Conservation (phyloP, 2,797 vertebrate genomes). For the Xiphorhynchus erythropygius region DNA sequence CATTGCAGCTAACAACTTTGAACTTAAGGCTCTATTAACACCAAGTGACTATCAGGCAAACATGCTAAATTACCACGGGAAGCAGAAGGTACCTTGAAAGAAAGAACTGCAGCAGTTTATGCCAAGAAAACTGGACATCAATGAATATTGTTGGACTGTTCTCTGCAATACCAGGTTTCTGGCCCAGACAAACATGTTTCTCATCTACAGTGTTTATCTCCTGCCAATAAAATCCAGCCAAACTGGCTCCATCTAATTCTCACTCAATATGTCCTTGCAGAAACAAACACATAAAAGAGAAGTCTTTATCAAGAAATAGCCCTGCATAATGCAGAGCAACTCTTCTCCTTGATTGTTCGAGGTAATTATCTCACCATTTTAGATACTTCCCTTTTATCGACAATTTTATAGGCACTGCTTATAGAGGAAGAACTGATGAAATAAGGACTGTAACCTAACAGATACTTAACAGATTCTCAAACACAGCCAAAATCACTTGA, state of each 20-base stretch:
- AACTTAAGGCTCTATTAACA: not conserved
- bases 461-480: not conserved
- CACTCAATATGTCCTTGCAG: slow-evolving; percentile 49
- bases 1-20: not conserved
- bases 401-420: not conserved
- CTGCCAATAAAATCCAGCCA: slow-evolving; percentile 55
- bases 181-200: slow-evolving; percentile 25
- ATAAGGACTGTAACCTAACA: not conserved
- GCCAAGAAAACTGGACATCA: slow-evolving; percentile 14
- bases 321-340: not conserved
- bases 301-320: slow-evolving; percentile 27
- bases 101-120: not conserved
- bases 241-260: slow-evolving; percentile 53
- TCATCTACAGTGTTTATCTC: slow-evolving; percentile 33
- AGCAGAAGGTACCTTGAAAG: slow-evolving; percentile 21
- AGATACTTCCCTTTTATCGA: not conserved
- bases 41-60: not conserved
- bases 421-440: not conserved
- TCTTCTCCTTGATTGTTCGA: not conserved
- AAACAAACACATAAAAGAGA: slow-evolving; percentile 35
- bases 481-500: not conserved
- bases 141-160: slow-evolving; percentile 3
- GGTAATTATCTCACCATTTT: not conserved
- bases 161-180: slow-evolving; percentile 32
- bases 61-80: not conserved